Evolutionary conservation across 53 echinoderm and acorn worm genomes (phyloP).

Genomic region (Echinarachnius parma): DNA sequence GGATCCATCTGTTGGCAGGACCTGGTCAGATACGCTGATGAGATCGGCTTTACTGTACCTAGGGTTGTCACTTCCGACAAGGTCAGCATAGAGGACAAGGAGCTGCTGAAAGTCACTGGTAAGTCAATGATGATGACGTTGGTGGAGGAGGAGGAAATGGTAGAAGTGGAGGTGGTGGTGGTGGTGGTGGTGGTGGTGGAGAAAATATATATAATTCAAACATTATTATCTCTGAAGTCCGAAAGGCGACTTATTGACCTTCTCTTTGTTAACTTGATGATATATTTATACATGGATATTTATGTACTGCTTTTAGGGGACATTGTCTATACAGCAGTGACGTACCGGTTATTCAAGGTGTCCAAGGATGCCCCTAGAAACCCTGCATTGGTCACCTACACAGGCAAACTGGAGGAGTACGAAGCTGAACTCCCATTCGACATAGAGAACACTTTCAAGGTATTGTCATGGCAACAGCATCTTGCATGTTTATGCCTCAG

Average conservation of each 20-base stretch:
- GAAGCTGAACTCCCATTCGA: slow-evolving; percentile 38
- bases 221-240: too few species aligned
- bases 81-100: slow-evolving; percentile 17
- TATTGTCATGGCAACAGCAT: too few species aligned
- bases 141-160: too few species aligned
- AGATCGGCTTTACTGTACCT: slow-evolving; percentile 59
- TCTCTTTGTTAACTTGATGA: too few species aligned
- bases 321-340: slow-evolving; percentile 40
- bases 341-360: slow-evolving; percentile 56
- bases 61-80: slow-evolving; percentile 30
- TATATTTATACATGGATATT: too few species aligned
- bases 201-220: too few species aligned
- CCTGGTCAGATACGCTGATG: slow-evolving; percentile 49
- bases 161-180: too few species aligned
- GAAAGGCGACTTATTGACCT: too few species aligned
- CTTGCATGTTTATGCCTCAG: too few species aligned
- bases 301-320: too few species aligned
- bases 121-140: too few species aligned
- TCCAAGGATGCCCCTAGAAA: slow-evolving; percentile 4
- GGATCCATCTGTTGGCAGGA: slow-evolving; percentile 66
- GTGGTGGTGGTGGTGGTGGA: too few species aligned
- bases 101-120: slow-evolving; percentile 32
- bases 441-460: slow-evolving; percentile 47
- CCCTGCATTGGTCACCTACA: slow-evolving; percentile 35
- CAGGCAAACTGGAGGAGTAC: slow-evolving; percentile 44